phyloP scores from a whole-genome alignment of 2,797 vertebrate species.

The Alfaro cultratus region DNA sequence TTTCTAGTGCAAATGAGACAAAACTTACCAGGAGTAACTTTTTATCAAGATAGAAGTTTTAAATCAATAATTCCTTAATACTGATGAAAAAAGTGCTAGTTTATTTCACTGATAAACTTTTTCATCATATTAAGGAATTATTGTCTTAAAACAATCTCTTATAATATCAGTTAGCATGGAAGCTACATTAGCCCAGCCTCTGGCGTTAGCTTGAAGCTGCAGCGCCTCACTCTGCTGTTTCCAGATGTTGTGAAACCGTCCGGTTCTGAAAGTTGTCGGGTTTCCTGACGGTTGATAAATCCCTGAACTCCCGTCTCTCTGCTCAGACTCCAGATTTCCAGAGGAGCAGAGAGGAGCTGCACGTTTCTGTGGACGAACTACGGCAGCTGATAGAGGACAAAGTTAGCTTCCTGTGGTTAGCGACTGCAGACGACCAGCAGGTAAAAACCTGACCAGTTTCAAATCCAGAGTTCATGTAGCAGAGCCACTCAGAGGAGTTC shows the following conservation, averaged over 20 bases:
- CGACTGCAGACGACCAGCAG: constrained; percentile 45
- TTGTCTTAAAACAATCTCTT: no score
- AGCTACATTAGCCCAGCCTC: no score
- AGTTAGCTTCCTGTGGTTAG: constrained; percentile 43
- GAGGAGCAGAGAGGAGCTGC: constrained; percentile 34
- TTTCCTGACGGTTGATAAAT: not conserved
- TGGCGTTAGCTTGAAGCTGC: no score
- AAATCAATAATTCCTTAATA: no score
- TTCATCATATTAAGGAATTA: no score
- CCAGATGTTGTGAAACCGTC: not conserved
- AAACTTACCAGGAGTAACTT: no score
- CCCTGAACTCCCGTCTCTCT: constrained; percentile 7
- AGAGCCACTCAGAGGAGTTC: not conserved
- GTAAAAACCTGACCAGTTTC: constrained; percentile 33
- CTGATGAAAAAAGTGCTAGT: no score
- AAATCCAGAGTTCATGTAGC: not conserved
- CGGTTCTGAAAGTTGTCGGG: not conserved
- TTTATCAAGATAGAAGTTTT: no score
- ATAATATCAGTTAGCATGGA: no score
- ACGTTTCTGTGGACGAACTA: constrained; percentile 52
- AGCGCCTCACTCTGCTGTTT: not conserved
- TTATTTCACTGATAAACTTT: no score
- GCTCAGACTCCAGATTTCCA: constrained; percentile 40
- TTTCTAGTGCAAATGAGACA: no score
- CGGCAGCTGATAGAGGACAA: constrained; percentile 60